phyloP scores from a whole-genome alignment of 2,797 vertebrate genomes.

The Chromis chromis region DNA sequence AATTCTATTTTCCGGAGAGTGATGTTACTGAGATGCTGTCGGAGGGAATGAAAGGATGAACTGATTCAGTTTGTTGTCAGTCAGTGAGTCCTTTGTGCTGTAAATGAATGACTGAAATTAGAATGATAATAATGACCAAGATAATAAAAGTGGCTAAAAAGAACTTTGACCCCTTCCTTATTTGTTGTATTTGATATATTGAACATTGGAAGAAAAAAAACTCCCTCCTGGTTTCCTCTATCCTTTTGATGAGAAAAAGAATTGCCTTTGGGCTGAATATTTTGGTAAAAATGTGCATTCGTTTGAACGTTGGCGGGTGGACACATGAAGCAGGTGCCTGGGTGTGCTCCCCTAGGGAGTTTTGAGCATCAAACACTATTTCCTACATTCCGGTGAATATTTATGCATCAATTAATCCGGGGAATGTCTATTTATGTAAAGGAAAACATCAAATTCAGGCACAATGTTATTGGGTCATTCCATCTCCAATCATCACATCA shows the following conservation, averaged over 20 bases:
- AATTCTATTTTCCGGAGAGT: conserved; percentile 73
- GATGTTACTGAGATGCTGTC: conserved; percentile 47
- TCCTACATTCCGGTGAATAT: too few relatives aligned
- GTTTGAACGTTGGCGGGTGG: too few relatives aligned
- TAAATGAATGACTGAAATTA: conserved; percentile 59
- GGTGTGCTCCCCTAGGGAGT: too few relatives aligned
- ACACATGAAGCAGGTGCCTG: too few relatives aligned
- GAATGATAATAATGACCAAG: conserved; percentile 23
- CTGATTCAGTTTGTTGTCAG: conserved; percentile 27
- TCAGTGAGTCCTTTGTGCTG: conserved; percentile 47
- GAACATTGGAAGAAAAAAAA: background rate
- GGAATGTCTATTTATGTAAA: too few relatives aligned
- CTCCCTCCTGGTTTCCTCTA: background rate
- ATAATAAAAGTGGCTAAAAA: conserved; percentile 57
- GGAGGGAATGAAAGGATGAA: conserved; percentile 28
- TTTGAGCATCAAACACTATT: too few relatives aligned
- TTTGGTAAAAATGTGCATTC: background rate
- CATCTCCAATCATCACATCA: too few relatives aligned
- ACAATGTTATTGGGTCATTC: too few relatives aligned
- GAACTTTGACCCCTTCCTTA: background rate
- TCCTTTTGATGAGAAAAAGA: background rate
- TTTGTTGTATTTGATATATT: background rate
- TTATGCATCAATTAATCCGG: too few relatives aligned
- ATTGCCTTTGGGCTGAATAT: conserved; percentile 1
- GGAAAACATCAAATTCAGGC: too few relatives aligned